phyloP scores from a whole-genome alignment of 2,797 vertebrate species.

The Loriculus beryllinus region DNA sequence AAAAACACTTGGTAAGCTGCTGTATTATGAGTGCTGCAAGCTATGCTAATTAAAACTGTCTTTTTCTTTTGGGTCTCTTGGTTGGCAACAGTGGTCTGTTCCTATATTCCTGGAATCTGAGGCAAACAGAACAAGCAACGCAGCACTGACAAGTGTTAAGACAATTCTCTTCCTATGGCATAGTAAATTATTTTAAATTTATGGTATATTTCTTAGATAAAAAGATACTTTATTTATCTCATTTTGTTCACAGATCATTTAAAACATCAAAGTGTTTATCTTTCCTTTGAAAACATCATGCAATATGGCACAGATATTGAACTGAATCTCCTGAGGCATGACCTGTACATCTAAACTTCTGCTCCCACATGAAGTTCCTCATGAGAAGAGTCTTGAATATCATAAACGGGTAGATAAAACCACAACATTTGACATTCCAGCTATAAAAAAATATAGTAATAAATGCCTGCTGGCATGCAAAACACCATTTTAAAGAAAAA shows the following conservation, averaged over 20 bases:
- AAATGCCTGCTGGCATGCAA: neutral
- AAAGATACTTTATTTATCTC: neutral
- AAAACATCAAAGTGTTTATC: neutral
- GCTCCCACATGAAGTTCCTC: neutral
- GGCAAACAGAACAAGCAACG: neutral
- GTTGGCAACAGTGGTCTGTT: neutral
- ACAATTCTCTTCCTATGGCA: neutral
- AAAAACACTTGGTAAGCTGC: neutral
- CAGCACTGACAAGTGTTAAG: neutral
- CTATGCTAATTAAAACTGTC: neutral
- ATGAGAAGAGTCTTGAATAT: neutral
- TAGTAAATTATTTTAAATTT: neutral
- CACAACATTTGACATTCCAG: neutral
- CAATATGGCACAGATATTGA: neutral
- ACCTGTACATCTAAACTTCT: neutral
- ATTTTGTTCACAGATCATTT: neutral
- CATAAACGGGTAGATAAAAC: neutral
- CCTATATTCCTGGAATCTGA: neutral
- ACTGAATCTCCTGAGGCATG: neutral
- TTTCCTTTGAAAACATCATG: neutral
- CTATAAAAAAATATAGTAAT: neutral
- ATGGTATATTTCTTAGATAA: neutral
- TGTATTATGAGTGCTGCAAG: neutral
- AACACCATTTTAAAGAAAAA: neutral
- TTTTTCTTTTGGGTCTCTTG: neutral